These are phyloP conservation scores for Emydoidea blandingii DNA, from an alignment of 2,797 vertebrate genomes.

Conservation along the genomic window DNA sequence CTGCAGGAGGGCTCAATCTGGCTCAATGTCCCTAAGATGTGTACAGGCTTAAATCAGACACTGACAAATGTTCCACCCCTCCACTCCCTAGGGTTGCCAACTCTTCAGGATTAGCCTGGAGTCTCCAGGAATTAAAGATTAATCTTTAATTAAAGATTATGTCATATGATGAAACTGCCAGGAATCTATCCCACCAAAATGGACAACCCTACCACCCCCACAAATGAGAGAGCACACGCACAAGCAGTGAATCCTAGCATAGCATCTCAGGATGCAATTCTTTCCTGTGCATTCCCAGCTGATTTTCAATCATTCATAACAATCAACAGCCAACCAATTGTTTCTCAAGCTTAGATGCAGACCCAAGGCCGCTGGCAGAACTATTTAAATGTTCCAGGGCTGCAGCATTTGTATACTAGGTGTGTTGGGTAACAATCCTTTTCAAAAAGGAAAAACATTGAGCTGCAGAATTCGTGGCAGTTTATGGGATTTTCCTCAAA, in stretches of 20 bases:
- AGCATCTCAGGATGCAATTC: background rate
- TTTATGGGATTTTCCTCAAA: background rate
- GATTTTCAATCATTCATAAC: background rate
- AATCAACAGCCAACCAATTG: background rate
- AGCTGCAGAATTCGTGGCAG: background rate
- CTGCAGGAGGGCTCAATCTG: background rate
- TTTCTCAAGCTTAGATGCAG: background rate
- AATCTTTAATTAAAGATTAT: too few species aligned
- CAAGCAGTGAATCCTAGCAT: background rate
- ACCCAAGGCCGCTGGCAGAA: background rate
- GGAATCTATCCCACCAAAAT: too few species aligned
- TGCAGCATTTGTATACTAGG: background rate
- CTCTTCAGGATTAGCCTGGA: too few species aligned
- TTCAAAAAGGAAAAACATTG: background rate
- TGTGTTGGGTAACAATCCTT: background rate
- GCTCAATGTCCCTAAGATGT: background rate
- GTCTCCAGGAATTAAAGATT: too few species aligned
- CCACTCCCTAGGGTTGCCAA: too few species aligned
- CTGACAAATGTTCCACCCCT: background rate
- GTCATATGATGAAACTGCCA: too few species aligned
- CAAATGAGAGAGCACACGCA: rapidly evolving
- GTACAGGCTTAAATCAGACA: background rate
- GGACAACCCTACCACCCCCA: too few species aligned
- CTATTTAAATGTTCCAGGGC: background rate
- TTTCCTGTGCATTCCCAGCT: rapidly evolving